A percentile compares a stretch with the other conserved stretches of the same genome.
phyloP scores from a whole-genome alignment of 2,797 vertebrate genomes.

The Acrocephalus scirpaceus region DNA sequence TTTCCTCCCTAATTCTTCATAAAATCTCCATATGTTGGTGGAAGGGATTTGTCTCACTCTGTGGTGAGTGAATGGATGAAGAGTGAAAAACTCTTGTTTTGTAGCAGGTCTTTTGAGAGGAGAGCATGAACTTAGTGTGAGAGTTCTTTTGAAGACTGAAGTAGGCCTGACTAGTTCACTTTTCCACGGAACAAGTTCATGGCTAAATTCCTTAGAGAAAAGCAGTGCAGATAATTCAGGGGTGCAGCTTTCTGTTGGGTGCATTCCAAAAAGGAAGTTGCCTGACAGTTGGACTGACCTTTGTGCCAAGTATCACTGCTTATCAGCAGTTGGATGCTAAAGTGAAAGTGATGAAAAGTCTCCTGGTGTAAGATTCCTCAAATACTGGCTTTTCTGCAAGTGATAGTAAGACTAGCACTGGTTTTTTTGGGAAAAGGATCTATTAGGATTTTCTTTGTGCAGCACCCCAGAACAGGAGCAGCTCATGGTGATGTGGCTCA shows the following conservation, averaged over 20 bases:
- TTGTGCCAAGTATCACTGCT: neutral
- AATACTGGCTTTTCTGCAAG: neutral
- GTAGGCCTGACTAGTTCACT: neutral
- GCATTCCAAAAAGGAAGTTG: neutral
- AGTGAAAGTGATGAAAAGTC: neutral
- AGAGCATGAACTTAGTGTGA: neutral
- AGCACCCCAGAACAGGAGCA: constrained; percentile 98
- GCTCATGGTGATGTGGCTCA: constrained; percentile 98
- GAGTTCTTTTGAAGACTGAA: neutral
- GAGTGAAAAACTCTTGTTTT: neutral
- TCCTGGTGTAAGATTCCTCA: neutral
- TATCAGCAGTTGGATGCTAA: neutral
- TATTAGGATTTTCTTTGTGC: constrained; percentile 1
- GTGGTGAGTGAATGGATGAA: rapidly evolving
- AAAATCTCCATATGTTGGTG: rapidly evolving
- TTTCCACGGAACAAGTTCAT: neutral
- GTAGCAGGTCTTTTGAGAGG: neutral
- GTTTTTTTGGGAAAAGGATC: neutral
- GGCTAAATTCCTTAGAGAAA: neutral
- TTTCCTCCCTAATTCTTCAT: neutral
- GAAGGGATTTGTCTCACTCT: neutral
- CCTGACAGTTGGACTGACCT: neutral
- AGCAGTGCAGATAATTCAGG: neutral
- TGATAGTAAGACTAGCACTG: neutral
- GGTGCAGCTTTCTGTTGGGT: neutral